phyloP scores from a whole-genome alignment of 2,113 vertebrate genomes.

The Corydoras sp. region DNA sequence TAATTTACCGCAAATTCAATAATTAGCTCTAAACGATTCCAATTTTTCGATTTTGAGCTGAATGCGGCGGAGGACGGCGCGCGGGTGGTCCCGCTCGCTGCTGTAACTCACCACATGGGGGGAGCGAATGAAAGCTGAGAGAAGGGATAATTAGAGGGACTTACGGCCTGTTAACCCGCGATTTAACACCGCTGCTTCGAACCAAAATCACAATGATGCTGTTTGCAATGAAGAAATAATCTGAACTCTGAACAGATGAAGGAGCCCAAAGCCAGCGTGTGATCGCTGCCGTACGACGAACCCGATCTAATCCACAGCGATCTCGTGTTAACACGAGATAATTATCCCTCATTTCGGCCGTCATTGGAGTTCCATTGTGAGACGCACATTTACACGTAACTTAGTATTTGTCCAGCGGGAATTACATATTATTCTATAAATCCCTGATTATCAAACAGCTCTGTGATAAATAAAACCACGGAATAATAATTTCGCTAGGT shows the following conservation, averaged over 20 bases:
- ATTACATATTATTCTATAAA: too few relatives aligned
- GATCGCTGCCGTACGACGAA: not conserved
- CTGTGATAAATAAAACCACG: too few relatives aligned
- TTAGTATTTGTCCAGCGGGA: not conserved
- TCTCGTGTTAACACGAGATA: conserved; percentile 3
- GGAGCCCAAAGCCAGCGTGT: too few relatives aligned
- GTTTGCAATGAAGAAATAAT: conserved; percentile 23
- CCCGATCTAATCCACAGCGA: not conserved
- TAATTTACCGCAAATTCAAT: too few relatives aligned
- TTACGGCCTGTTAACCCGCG: conserved; percentile 34
- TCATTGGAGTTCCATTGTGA: not conserved
- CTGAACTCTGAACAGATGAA: not conserved
- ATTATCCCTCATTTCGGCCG: not conserved
- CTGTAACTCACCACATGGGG: conserved; percentile 40
- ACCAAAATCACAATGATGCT: conserved; percentile 30
- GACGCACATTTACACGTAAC: not conserved
- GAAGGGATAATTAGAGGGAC: conserved; percentile 37
- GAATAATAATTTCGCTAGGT: too few relatives aligned
- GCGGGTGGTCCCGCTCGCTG: conserved; percentile 59
- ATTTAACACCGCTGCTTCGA: conserved; percentile 43
- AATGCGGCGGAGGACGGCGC: not conserved
- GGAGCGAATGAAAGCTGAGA: conserved; percentile 27
- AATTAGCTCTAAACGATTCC: too few relatives aligned
- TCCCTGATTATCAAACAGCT: too few relatives aligned
- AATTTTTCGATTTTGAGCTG: too few relatives aligned